Percentiles rank a stretch among this genome's conserved stretches.
phyloP scores from a whole-genome alignment of 2,797 vertebrate species.

The Pelobates cultripes region DNA sequence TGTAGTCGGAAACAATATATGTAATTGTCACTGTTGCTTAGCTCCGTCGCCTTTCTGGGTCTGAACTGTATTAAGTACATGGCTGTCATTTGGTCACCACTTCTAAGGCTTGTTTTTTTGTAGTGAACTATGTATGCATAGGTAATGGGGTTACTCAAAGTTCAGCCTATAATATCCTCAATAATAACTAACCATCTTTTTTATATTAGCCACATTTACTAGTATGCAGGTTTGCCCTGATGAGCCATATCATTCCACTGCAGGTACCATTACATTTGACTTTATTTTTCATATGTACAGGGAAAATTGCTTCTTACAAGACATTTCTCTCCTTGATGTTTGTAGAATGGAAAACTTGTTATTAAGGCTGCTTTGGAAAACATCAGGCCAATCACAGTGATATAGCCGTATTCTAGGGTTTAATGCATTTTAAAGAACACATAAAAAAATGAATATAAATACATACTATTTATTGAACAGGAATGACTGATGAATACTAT shows the following conservation, averaged over 20 bases:
- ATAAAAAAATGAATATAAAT: slow-evolving; percentile 45
- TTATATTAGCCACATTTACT: slow-evolving; percentile 54
- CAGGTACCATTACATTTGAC: slow-evolving; percentile 36
- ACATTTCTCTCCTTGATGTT: slow-evolving; percentile 21
- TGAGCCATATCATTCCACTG: slow-evolving; percentile 39
- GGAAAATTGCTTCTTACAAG: slow-evolving; percentile 37
- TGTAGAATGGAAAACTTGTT: slow-evolving; percentile 1
- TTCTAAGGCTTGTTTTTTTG: neutral
- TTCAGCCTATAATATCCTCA: slow-evolving; percentile 43
- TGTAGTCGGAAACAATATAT: no score
- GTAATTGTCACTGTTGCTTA: no score
- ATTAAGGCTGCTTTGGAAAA: slow-evolving; percentile 29
- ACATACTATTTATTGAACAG: slow-evolving; percentile 15
- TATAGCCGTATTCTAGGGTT: neutral
- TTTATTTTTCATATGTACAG: slow-evolving; percentile 43
- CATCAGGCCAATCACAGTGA: neutral
- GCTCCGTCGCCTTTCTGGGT: neutral
- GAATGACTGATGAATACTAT: neutral
- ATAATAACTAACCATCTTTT: slow-evolving; percentile 46
- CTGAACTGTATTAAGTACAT: slow-evolving; percentile 14
- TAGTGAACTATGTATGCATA: slow-evolving; percentile 2
- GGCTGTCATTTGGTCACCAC: slow-evolving; percentile 3
- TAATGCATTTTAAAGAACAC: slow-evolving; percentile 34
- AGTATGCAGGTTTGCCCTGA: slow-evolving; percentile 33
- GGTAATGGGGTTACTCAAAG: slow-evolving; percentile 47